These are phyloP conservation scores for Bambusicola thoracicus DNA, from an alignment of 2,113 vertebrate genomes.

Conservation along the genomic window DNA sequence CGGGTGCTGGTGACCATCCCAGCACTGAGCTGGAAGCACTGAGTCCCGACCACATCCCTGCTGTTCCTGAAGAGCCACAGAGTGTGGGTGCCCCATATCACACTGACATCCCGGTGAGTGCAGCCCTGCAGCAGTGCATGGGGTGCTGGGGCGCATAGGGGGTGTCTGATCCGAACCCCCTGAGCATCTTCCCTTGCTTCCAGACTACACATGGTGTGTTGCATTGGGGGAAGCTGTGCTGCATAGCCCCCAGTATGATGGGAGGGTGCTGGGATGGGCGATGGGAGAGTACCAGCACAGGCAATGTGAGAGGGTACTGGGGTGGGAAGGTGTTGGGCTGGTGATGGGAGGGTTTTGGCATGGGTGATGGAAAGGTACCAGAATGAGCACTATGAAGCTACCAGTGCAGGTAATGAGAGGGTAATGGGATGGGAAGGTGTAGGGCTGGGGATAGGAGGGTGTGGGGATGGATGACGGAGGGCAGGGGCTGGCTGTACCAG, in stretches of 20 bases:
- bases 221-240: background rate
- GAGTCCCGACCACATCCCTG: background rate
- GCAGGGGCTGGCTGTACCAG: background rate
- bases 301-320: background rate
- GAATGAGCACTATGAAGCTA: background rate
- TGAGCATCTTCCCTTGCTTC: background rate
- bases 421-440: background rate
- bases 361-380: background rate
- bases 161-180: background rate
- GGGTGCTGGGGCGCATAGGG: fast-evolving
- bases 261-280: background rate
- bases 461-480: background rate
- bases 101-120: conserved; percentile 83
- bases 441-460: background rate
- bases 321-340: background rate
- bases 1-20: background rate
- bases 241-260: background rate
- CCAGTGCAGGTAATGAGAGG: fast-evolving
- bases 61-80: background rate
- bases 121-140: fast-evolving
- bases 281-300: background rate
- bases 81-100: conserved; percentile 66
- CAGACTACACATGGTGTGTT: fast-evolving
- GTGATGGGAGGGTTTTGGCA: background rate
- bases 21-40: conserved; percentile 10